Base-by-base conservation (phyloP, 2,797 vertebrate genomes). In the Silurus aristotelis region DNA sequence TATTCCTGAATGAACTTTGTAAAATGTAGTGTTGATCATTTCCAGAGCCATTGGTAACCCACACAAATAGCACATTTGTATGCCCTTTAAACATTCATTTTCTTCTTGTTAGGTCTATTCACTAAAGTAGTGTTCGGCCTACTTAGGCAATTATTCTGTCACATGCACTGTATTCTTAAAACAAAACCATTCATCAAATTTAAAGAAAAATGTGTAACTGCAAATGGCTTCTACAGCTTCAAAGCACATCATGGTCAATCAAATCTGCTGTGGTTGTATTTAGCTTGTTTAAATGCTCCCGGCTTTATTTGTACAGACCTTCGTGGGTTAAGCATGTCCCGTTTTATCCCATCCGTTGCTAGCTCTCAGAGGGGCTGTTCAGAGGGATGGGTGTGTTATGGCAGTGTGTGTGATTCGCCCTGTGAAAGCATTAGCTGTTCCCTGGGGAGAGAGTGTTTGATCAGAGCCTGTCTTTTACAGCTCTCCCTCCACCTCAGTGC, bases 341-440 rank as follows among this genome's bases (percentile, higher is more conserved):
- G 60, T 87, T 89, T 86, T 84, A 87, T 87, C 83, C 85, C 38
- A 13, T 12, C 71, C 38, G 27, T 70, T 3, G 43, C 63, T n/a
- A 25, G 25, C 80, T 81, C 80, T 87, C 38, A 72, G 66, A 87
- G 80, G 63, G 15, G 46, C 61, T 70, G 22, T 82, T 88, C 85
- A 88, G 58, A 85, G 20, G 84, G 70, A 83, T 20, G 77, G 64
- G 79, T 71, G 79, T 89, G 84, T 83, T 83, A 87, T 70, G 58
- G 31, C 70, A 71, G 76, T 15, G 15, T 87, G 78, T 67, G 86
- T 63, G 68, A 73, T 85, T 79, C 73, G 46, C 84, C 84, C 75
- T 86, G 82, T 88, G 86, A 89, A 88, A 87, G 89, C 56, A 88
- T 88, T 90, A 90, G 80, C 70, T 22, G 6, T 67, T 85, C 85